Evolutionary conservation across 2,113 vertebrate genomes (phyloP), one percentile per base, ranked within the genome.

Genomic region (Xerus inauris): DNA sequence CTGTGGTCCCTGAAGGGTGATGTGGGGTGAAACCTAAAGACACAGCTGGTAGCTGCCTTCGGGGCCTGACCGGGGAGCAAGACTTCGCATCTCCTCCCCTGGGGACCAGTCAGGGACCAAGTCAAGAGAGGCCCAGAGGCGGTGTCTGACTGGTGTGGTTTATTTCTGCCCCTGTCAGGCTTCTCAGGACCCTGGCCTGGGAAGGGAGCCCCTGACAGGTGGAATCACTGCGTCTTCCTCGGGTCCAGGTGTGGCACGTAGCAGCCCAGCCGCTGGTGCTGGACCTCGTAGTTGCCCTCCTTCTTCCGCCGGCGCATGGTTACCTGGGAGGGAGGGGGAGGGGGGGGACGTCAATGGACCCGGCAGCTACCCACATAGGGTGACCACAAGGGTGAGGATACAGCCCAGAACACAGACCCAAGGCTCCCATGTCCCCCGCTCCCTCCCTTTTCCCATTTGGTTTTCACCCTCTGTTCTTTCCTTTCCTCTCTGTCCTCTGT

Each of bases 161-260:
- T 96, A 76, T 91, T 94, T 92, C 62, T 73, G 54, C 26, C 45
- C 47, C 30, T 75, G 72, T 10, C 57, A 40, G 62, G 57, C 65
- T 73, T 49, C 47, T 10, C 8, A 67, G 47, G 24, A 49, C 5
- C 6, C 47, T 19, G 73, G 19, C 49, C 40, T 38, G n/a, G 87
- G 75, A 8, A 45, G 64, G 19, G 38, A 19, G 24, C 35, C 16
- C 64, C 8, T 2, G 5, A 3, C 12, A 24, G 71, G 26, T 10
- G 13, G 45, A 1, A 0, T 96, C 75, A 94, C 0, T 77, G 72
- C 9, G 79, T 42, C 84, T 87, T 92, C 75, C 95, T 91, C 28
- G 75, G 65, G 72, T 96, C 93, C 26, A 82, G 38, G 51, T 93
- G 91, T 16, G 97, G 83, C 83, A 96, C 42, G 76, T 95, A 93